phyloP scores from a whole-genome alignment of 1,140 invertebrate genomes.

The Ooceraea biroi region DNA sequence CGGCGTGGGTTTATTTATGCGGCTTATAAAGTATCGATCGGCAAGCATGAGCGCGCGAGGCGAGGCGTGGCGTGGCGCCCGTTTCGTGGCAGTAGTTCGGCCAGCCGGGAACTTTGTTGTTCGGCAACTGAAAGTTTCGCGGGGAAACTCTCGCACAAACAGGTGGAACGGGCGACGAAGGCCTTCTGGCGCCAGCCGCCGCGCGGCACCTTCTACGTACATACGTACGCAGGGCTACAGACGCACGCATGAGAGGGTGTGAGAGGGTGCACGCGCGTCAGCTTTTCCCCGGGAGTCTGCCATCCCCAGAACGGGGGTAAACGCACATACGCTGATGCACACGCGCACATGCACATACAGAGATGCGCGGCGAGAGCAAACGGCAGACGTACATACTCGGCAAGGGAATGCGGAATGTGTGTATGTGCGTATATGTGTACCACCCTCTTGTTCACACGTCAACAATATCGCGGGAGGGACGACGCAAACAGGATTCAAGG shows the following conservation, averaged over 20 bases:
- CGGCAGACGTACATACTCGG: constrained; percentile 1
- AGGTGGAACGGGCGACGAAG: constrained; percentile 77
- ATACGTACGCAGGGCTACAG: no score
- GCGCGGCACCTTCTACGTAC: constrained; percentile 24
- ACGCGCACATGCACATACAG: neutral
- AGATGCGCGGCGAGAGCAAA: neutral
- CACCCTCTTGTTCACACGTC: constrained; percentile 66
- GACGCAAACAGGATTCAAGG: constrained; percentile 71
- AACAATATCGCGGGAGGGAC: constrained; percentile 71
- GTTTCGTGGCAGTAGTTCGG: constrained; percentile 73
- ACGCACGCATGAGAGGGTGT: neutral
- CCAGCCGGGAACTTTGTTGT: constrained; percentile 76
- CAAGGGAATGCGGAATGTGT: neutral
- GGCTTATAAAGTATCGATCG: constrained; percentile 75
- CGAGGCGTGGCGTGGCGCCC: constrained; percentile 60
- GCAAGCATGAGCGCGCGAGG: constrained; percentile 21
- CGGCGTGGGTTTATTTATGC: constrained; percentile 74
- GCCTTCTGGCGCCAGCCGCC: constrained; percentile 76
- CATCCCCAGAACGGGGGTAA: constrained; percentile 14
- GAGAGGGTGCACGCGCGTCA: constrained; percentile 16
- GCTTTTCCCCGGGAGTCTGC: constrained; percentile 34
- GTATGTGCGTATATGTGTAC: neutral
- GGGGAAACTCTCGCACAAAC: constrained; percentile 77
- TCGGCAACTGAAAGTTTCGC: constrained; percentile 75
- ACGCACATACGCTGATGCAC: constrained; percentile 9